Percentiles rank a stretch among this genome's conserved stretches.
Conservation (phyloP, 2,113 vertebrate genomes). For the Lonchura striata region DNA sequence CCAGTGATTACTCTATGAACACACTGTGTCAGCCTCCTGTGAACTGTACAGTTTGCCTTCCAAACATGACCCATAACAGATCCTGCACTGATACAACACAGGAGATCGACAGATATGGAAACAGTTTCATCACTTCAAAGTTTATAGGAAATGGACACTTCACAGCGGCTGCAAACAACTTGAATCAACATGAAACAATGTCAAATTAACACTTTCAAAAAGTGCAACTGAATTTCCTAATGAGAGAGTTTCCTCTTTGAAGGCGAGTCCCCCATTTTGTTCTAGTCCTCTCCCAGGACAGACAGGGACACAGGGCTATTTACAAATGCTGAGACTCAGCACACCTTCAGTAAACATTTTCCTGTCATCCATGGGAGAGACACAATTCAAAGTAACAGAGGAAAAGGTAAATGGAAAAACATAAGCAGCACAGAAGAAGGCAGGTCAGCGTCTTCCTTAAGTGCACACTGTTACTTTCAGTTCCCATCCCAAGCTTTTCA, state of each 20-base stretch:
- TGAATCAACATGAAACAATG: background rate
- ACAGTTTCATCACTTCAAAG: background rate
- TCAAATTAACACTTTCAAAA: background rate
- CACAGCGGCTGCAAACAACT: background rate
- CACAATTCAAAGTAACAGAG: background rate
- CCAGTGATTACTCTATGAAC: background rate
- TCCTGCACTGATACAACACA: rapidly evolving
- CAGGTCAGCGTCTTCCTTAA: background rate
- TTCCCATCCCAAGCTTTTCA: background rate
- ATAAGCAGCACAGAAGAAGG: background rate
- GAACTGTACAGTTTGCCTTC: background rate
- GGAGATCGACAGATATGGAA: background rate
- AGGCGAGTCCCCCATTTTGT: background rate
- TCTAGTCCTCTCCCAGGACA: background rate
- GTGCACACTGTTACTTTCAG: background rate
- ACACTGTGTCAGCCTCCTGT: background rate
- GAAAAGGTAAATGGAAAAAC: background rate
- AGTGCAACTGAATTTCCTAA: background rate
- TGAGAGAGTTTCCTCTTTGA: background rate
- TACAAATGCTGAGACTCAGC: background rate
- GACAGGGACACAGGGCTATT: background rate
- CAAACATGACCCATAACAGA: background rate
- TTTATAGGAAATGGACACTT: background rate
- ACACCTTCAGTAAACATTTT: background rate
- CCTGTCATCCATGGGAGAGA: background rate